Evolutionary conservation across 2,888 invertebrate species (phyloP).

Genomic region (Molorchus minor): DNA sequence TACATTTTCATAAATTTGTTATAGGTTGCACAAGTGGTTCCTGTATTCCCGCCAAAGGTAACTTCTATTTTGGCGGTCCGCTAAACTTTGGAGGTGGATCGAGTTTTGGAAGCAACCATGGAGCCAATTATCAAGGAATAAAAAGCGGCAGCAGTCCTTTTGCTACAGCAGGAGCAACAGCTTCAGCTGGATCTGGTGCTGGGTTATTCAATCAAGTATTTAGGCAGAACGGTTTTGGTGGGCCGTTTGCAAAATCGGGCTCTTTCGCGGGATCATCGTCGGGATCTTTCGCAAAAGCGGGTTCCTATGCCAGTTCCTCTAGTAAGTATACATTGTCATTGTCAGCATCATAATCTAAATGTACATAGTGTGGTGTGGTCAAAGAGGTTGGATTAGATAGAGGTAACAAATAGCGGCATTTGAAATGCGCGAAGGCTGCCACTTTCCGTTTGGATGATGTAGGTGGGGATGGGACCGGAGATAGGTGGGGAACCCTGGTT

Average conservation of each 20-base stretch:
- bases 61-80: neutral
- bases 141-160: slow-evolving; percentile 3
- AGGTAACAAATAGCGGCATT: no score
- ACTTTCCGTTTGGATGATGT: no score
- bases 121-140: slow-evolving; percentile 2
- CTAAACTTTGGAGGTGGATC: slow-evolving; percentile 10
- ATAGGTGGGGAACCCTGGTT: no score
- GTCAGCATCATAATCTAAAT: no score
- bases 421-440: no score
- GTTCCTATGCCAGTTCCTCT: slow-evolving; percentile 17
- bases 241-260: slow-evolving; percentile 3
- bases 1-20: no score
- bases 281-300: slow-evolving; percentile 12
- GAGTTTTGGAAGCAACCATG: neutral
- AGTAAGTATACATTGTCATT: slow-evolving; percentile 18
- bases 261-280: slow-evolving; percentile 10
- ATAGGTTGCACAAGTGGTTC: slow-evolving; percentile 3
- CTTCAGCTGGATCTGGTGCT: neutral
- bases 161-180: neutral
- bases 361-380: no score
- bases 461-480: no score
- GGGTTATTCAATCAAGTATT: slow-evolving; percentile 2
- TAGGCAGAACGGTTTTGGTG: slow-evolving; percentile 11
- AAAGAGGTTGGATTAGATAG: no score
- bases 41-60: neutral